Evolutionary conservation across 2,113 vertebrate species (phyloP).

Genomic region (Rhizomys pruinosus): DNA sequence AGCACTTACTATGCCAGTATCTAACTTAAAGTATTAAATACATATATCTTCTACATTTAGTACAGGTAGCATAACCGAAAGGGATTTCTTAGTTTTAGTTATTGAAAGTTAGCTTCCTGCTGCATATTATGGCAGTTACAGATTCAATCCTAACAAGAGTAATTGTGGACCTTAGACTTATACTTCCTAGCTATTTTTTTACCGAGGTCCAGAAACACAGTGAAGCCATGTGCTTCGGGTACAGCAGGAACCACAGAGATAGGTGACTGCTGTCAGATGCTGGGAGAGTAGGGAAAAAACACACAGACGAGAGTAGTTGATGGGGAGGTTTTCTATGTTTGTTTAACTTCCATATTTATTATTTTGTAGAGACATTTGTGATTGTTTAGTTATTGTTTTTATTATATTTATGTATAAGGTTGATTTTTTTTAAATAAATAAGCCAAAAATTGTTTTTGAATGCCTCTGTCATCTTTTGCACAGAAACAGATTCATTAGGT

Average conservation of each 20-base stretch:
- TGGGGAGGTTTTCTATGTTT: slow-evolving; percentile 78
- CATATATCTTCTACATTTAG: slow-evolving; percentile 49
- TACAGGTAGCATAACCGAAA: slow-evolving; percentile 57
- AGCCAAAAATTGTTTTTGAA: slow-evolving; percentile 88
- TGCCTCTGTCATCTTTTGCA: slow-evolving; percentile 92
- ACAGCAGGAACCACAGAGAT: slow-evolving; percentile 67
- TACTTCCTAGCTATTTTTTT: slow-evolving; percentile 76
- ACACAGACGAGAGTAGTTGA: slow-evolving; percentile 78
- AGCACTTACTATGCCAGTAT: slow-evolving; percentile 66
- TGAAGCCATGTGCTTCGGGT: slow-evolving; percentile 51
- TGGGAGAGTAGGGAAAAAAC: slow-evolving; percentile 84
- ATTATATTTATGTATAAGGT: slow-evolving; percentile 90
- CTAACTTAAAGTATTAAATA: slow-evolving; percentile 59
- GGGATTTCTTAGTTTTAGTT: slow-evolving; percentile 54
- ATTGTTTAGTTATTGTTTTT: slow-evolving; percentile 87
- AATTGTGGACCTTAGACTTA: slow-evolving; percentile 75
- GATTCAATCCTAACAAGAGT: slow-evolving; percentile 34
- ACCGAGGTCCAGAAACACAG: slow-evolving; percentile 65
- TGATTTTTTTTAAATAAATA: slow-evolving; percentile 91
- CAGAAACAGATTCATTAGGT: slow-evolving; percentile 76
- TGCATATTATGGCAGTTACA: slow-evolving; percentile 65
- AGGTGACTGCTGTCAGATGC: slow-evolving; percentile 72
- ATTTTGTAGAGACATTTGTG: slow-evolving; percentile 88
- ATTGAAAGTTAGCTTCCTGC: slow-evolving; percentile 56
- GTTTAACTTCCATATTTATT: slow-evolving; percentile 89